Base-by-base conservation (phyloP, 2,113 vertebrate species). In the Oryzias curvinotus region DNA sequence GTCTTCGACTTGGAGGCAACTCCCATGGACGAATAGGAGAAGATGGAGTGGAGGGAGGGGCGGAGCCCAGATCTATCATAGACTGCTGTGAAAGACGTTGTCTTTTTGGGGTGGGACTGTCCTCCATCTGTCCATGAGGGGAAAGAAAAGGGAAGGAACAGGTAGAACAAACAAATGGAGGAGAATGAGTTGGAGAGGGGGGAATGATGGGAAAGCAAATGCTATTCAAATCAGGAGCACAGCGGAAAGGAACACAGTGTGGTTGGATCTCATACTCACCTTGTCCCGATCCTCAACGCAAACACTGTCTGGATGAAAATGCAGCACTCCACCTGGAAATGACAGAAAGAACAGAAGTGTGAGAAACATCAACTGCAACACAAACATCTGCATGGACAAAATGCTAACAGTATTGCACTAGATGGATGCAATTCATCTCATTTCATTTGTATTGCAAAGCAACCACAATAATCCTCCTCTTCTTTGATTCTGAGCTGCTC, bases 21-120 rank as follows among this genome's bases (percentile, higher is more conserved):
- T 99, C 97, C 97, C 97, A 98, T 85, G 97, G 96, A 78, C 95
- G 94, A 92, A 98, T 98, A 88, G 97, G 97, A 26, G 97, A 95
- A 57, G 97, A 97, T 13, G 96, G 93, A 57, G 95, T 93, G 58
- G 96, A 93, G 77, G 95, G 94, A 68, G 96, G 95, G 59, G 91
- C 90, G 15, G 94, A 85, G 62, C 92, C 86, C 57, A 95, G 93
- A 83, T 99, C 96, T 70, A 98, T 93, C 80, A 98, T 94, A 56
- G 96, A 94, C 90, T 95, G 95, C 86, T 93, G 92, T 12, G 97
- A 98, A 78, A 99, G 95, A 65, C 96, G 94, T 30, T 96, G 97
- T 76, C 97, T 92, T 90, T 99, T 99, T 5, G 96, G 96, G 87
- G 95, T 98, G 15, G 97, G 96, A 76, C 95, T 96, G 77, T 96